Evolutionary conservation across 2,113 vertebrate species (phyloP).

Genomic region (Axis porcinus): DNA sequence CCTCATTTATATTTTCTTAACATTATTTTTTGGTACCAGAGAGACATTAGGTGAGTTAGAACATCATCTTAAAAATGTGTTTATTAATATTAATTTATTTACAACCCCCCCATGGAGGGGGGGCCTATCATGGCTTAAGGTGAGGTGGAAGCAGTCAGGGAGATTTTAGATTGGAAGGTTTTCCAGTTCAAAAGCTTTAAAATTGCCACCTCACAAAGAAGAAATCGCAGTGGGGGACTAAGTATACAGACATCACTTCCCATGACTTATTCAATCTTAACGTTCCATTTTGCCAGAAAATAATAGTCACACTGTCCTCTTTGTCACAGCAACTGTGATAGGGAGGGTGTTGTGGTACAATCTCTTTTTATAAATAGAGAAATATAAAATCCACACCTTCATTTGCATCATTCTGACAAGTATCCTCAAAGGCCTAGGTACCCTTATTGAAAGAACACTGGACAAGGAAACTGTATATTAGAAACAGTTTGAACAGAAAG

Average conservation of each 20-base stretch:
- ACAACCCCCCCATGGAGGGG: no score
- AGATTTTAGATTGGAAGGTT: not conserved
- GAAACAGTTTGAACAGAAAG: slow-evolving; percentile 80
- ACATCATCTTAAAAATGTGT: not conserved
- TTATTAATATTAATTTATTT: not conserved
- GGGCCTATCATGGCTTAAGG: not conserved
- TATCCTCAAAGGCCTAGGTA: slow-evolving; percentile 71
- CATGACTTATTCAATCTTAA: not conserved
- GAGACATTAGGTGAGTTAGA: not conserved
- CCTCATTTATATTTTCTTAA: not conserved
- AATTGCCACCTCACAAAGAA: not conserved
- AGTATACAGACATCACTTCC: not conserved
- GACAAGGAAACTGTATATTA: slow-evolving; percentile 78
- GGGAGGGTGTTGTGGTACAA: not conserved
- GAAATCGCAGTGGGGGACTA: not conserved
- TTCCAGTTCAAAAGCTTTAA: not conserved
- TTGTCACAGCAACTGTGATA: not conserved
- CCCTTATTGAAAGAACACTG: slow-evolving; percentile 88
- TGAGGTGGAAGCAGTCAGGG: not conserved
- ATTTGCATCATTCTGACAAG: slow-evolving; percentile 80
- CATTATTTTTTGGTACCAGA: not conserved
- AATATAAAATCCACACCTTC: not conserved
- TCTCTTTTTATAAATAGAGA: not conserved
- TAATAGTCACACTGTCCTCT: not conserved
- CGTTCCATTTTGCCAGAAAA: not conserved